phyloP scores from a whole-genome alignment of 1,140 invertebrate genomes.

The Drosophila azteca region DNA sequence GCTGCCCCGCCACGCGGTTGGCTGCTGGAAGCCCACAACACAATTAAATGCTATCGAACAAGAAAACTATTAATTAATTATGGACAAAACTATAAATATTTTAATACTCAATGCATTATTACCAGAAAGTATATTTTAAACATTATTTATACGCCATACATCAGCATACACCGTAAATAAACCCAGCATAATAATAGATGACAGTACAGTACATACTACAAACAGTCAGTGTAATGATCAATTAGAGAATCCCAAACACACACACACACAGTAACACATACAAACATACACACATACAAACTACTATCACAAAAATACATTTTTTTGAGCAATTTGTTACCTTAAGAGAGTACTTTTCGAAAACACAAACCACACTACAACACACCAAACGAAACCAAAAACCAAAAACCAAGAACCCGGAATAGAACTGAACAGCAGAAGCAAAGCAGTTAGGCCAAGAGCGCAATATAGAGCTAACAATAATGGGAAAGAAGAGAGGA shows the following conservation, averaged over 20 bases:
- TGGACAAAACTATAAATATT: constrained; percentile 75
- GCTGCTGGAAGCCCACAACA: constrained; percentile 63
- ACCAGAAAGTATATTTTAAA: constrained; percentile 74
- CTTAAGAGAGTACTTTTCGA: constrained; percentile 9
- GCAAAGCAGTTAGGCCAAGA: constrained; percentile 9
- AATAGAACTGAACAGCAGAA: not conserved
- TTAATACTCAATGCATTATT: constrained; percentile 72
- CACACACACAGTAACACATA: constrained; percentile 33
- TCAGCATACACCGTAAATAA: constrained; percentile 58
- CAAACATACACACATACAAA: constrained; percentile 24
- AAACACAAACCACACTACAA: constrained; percentile 5
- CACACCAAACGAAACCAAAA: constrained; percentile 5
- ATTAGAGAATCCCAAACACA: constrained; percentile 43
- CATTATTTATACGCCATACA: constrained; percentile 74
- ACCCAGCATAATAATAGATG: constrained; percentile 62
- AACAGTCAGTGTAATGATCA: constrained; percentile 57
- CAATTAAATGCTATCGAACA: constrained; percentile 72
- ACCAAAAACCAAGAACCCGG: constrained; percentile 10
- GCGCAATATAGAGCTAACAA: constrained; percentile 43
- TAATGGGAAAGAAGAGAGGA: constrained; percentile 33
- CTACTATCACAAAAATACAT: constrained; percentile 34
- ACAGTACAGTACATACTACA: constrained; percentile 68
- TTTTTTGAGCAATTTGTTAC: constrained; percentile 32
- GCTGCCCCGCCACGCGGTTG: constrained; percentile 30
- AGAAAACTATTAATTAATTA: constrained; percentile 72